A percentile compares a stretch with the other conserved stretches of the same genome.
phyloP scores from a whole-genome alignment of 2,888 invertebrate genomes.

The Macrosiphum euphorbiae region DNA sequence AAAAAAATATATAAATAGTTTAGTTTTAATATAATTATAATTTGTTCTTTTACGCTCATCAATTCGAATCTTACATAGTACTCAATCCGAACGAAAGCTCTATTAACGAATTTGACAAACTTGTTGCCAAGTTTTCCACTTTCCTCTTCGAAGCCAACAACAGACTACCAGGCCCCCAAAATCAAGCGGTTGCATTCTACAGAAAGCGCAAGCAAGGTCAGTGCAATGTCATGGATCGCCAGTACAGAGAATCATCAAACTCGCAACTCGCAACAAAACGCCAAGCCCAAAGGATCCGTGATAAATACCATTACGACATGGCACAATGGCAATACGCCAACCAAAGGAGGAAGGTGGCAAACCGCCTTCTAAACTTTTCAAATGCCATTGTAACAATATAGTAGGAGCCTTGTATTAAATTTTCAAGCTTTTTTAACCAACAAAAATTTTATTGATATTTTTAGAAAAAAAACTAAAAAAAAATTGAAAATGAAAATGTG shows the following conservation, averaged over 20 bases:
- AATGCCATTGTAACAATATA: too few relatives aligned
- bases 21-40: too few relatives aligned
- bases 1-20: too few relatives aligned
- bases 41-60: background rate
- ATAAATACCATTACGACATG: slow-evolving; percentile 25
- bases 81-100: background rate
- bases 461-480: too few relatives aligned
- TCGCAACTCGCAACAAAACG: slow-evolving; percentile 20
- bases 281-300: background rate
- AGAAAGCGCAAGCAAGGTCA: background rate
- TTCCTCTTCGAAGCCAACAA: slow-evolving; percentile 37
- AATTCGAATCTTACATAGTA: background rate
- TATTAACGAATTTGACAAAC: slow-evolving; percentile 4
- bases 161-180: slow-evolving; percentile 43
- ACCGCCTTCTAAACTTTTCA: background rate
- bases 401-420: too few relatives aligned
- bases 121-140: slow-evolving; percentile 20
- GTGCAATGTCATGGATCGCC: background rate
- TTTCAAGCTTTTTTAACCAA: too few relatives aligned
- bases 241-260: slow-evolving; percentile 29
- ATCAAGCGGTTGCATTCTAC: slow-evolving; percentile 29
- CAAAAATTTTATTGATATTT: too few relatives aligned
- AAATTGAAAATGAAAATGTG: too few relatives aligned
- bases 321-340: slow-evolving; percentile 41
- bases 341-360: slow-evolving; percentile 24